These are phyloP conservation scores for Jacana jacana DNA, from an alignment of 2,113 vertebrate genomes.

Conservation along the genomic window DNA sequence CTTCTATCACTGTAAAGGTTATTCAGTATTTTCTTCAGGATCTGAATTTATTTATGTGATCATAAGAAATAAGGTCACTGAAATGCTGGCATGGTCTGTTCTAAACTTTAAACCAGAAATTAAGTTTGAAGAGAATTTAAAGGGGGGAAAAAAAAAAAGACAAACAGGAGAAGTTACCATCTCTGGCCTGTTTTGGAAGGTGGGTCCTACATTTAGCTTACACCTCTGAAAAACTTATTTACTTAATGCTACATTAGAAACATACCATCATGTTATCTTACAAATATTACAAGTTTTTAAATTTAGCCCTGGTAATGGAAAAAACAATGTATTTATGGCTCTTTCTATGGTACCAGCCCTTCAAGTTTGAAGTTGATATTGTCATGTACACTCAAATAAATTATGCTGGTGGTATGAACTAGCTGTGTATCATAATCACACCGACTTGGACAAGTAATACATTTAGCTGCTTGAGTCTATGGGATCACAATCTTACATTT, in stretches of 20 bases:
- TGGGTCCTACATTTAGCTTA: background rate
- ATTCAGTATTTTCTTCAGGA: background rate
- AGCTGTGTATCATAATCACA: background rate
- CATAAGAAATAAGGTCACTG: background rate
- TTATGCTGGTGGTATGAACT: background rate
- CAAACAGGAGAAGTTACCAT: background rate
- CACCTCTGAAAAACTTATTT: background rate
- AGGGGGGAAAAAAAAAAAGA: background rate
- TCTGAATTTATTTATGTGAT: background rate
- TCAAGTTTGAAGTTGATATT: background rate
- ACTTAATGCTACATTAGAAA: background rate
- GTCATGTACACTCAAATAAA: background rate
- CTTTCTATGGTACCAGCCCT: background rate
- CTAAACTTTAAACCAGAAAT: background rate
- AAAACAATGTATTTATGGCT: background rate
- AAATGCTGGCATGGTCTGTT: background rate
- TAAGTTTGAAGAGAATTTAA: background rate
- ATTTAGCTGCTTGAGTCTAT: background rate
- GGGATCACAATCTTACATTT: background rate
- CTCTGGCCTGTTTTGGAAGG: background rate
- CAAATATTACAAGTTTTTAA: background rate
- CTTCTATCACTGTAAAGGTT: background rate
- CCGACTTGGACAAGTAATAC: accelerated
- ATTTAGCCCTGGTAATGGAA: background rate
- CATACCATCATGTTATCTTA: background rate